A percentile compares a stretch with the other conserved stretches of the same genome.
These are phyloP conservation scores for Bradypus variegatus DNA, from an alignment of 2,797 vertebrate genomes.

Conservation along the genomic window DNA sequence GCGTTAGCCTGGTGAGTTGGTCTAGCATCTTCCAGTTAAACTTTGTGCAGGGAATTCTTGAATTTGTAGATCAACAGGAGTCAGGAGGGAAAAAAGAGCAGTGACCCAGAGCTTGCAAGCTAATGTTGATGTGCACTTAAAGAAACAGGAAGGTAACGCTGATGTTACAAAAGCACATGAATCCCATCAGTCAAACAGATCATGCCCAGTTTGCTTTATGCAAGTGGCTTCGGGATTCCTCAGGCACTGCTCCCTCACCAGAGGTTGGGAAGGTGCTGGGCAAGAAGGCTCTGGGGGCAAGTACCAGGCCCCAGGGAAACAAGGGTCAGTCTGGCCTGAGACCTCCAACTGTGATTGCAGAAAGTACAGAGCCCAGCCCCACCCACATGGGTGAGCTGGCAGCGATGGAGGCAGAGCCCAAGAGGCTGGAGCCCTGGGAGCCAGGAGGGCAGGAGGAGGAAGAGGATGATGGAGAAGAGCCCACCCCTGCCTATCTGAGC, in stretches of 20 bases:
- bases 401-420: constrained; percentile 63
- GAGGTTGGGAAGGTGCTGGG: neutral
- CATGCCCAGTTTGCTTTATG: neutral
- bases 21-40: neutral
- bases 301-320: neutral
- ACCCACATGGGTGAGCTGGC: constrained; percentile 63
- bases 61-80: neutral
- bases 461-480: constrained; percentile 42
- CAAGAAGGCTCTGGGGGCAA: too few species aligned
- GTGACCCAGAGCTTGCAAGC: neutral
- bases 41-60: neutral
- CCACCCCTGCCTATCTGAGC: constrained; percentile 72
- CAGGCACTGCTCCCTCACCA: neutral
- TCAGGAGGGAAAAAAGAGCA: neutral
- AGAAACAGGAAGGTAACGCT: neutral
- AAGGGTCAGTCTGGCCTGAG: neutral
- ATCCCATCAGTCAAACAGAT: neutral
- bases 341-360: neutral
- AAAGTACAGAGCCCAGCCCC: neutral
- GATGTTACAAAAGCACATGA: neutral
- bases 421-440: constrained; percentile 64
- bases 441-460: constrained; percentile 48
- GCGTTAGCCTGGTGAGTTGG: neutral
- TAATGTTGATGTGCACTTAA: neutral
- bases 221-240: neutral